These are phyloP conservation scores for Aythya baeri DNA, from an alignment of 2,113 vertebrate genomes.

Conservation along the genomic window DNA sequence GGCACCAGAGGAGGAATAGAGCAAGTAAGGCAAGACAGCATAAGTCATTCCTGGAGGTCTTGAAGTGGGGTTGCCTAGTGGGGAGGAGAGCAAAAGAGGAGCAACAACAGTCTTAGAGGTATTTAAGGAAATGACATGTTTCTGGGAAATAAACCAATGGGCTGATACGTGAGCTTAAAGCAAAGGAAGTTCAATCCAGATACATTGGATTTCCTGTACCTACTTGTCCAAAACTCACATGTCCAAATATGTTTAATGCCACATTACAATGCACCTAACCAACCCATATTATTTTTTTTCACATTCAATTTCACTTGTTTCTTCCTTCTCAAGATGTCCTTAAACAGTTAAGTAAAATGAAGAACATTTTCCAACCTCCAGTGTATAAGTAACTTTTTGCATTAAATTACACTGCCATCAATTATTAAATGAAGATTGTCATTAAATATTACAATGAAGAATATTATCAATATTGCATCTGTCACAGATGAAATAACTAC, in stretches of 20 bases:
- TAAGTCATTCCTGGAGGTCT: not conserved
- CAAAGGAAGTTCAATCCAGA: not conserved
- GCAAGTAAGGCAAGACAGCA: not conserved
- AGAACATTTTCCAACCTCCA: slow-evolving; percentile 31
- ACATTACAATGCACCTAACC: not conserved
- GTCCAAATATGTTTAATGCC: not conserved
- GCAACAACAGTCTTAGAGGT: not conserved
- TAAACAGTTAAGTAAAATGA: slow-evolving; percentile 57
- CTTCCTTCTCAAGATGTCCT: not conserved
- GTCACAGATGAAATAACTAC: slow-evolving; percentile 71
- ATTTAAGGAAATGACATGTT: not conserved
- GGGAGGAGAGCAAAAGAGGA: not conserved
- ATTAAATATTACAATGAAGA: slow-evolving; percentile 72
- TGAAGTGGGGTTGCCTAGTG: not conserved
- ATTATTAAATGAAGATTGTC: slow-evolving; percentile 73
- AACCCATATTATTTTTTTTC: not conserved
- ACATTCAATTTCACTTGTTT: not conserved
- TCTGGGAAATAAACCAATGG: not conserved
- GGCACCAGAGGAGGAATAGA: not conserved
- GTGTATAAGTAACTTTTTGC: not conserved
- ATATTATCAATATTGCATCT: slow-evolving; percentile 63
- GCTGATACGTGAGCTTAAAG: not conserved
- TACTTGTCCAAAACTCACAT: not conserved
- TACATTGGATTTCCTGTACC: not conserved
- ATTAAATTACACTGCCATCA: slow-evolving; percentile 69